Evolutionary conservation across 2,797 vertebrate species (phyloP).

Genomic region (Manis pentadactyla): DNA sequence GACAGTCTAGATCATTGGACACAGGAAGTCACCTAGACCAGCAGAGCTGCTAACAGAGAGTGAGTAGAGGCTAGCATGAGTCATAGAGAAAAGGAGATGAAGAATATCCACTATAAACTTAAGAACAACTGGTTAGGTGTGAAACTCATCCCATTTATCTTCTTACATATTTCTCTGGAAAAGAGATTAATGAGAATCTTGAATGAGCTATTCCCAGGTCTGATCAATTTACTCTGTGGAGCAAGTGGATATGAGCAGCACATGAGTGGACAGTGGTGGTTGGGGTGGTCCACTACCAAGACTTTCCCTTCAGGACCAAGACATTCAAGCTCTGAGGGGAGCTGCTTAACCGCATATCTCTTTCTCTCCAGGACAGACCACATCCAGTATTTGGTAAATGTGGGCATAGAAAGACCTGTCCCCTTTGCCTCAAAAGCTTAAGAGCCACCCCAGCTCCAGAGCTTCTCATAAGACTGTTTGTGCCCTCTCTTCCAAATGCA

Average conservation of each 20-base stretch:
- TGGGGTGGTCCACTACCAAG: accelerated
- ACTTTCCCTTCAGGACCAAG: neutral
- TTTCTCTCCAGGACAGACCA: neutral
- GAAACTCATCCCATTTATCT: neutral
- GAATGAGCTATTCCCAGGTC: neutral
- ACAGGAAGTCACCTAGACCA: neutral
- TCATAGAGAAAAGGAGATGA: neutral
- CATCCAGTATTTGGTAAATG: neutral
- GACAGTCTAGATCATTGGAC: neutral
- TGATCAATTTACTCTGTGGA: neutral
- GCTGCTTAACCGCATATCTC: neutral
- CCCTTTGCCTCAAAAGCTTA: neutral
- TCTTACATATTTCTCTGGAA: neutral
- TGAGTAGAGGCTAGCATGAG: neutral
- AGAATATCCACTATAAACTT: neutral
- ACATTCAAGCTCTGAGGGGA: neutral
- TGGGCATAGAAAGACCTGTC: neutral
- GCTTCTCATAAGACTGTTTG: neutral
- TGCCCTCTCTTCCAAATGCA: neutral
- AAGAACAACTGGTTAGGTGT: neutral
- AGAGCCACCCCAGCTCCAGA: neutral
- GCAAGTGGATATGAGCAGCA: neutral
- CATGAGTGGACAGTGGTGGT: accelerated
- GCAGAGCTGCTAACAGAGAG: neutral
- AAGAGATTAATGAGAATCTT: neutral